These are phyloP conservation scores for Sus cebifrons DNA, from an alignment of 2,797 vertebrate species.

Conservation along the genomic window DNA sequence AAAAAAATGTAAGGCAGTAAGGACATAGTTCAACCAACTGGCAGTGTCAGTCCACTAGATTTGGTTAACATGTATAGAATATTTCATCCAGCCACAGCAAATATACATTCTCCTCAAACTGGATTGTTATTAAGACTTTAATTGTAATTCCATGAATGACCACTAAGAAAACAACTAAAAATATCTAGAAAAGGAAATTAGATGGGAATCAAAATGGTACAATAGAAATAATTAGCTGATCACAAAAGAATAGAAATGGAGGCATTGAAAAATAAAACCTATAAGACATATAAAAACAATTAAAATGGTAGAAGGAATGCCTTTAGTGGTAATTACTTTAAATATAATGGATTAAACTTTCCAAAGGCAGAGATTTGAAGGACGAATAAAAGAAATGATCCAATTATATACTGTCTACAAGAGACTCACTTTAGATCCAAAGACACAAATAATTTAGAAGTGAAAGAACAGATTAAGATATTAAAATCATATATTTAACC, in stretches of 20 bases:
- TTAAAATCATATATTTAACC: neutral
- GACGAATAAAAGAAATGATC: too few relatives aligned
- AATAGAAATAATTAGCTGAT: too few relatives aligned
- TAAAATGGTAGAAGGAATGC: neutral
- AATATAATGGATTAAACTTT: too few relatives aligned
- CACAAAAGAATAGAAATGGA: neutral
- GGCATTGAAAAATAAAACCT: neutral
- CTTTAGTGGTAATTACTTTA: too few relatives aligned
- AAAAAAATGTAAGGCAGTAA: neutral
- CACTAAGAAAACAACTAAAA: neutral
- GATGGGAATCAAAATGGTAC: neutral
- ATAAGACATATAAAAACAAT: neutral
- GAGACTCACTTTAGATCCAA: neutral
- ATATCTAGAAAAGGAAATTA: neutral
- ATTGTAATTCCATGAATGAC: neutral
- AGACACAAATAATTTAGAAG: neutral
- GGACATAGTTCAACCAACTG: neutral
- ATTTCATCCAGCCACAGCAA: neutral
- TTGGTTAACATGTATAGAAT: neutral
- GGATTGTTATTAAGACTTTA: neutral
- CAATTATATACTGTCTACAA: too few relatives aligned
- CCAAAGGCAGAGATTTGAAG: too few relatives aligned
- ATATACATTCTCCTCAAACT: neutral
- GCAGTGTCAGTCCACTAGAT: neutral
- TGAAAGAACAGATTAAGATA: neutral